Percentiles rank a stretch among this genome's conserved stretches.
Evolutionary conservation across 2,113 vertebrate genomes (phyloP).

Genomic region (Oostethus manadensis): DNA sequence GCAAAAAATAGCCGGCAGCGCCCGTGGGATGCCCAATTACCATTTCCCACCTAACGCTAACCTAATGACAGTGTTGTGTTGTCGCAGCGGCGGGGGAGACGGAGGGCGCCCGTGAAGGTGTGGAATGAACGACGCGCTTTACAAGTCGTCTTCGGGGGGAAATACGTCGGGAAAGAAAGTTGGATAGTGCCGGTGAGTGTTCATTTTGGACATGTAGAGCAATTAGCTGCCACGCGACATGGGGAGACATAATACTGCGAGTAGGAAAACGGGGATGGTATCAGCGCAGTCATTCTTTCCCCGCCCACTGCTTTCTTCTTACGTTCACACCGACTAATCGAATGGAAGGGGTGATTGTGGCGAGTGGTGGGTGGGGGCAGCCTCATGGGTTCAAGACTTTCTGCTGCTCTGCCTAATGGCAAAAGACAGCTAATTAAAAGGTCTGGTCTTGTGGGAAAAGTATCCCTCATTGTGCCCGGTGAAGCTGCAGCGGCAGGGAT

Average conservation of each 20-base stretch:
- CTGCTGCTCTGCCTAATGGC: constrained; percentile 33
- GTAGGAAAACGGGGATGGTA: constrained; percentile 39
- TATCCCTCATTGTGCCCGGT: constrained; percentile 30
- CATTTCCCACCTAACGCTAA: neutral
- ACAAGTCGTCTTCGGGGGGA: neutral
- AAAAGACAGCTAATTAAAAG: constrained; percentile 60
- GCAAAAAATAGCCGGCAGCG: neutral
- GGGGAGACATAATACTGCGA: constrained; percentile 18
- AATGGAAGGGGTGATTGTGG: neutral
- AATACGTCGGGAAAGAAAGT: neutral
- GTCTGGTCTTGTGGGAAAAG: constrained; percentile 41
- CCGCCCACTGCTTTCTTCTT: constrained; percentile 12
- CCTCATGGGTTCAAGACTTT: constrained; percentile 25
- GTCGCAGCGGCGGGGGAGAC: neutral
- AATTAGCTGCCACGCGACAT: constrained; percentile 37
- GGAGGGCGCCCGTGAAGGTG: neutral
- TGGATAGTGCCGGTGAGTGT: neutral
- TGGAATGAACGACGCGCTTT: neutral
- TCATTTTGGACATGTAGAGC: constrained; percentile 44
- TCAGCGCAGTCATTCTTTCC: constrained; percentile 4
- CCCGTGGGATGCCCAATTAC: constrained; percentile 1
- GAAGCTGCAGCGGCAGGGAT: constrained; percentile 17
- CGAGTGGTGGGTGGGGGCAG: constrained; percentile 8
- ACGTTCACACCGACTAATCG: neutral
- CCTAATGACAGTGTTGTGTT: constrained; percentile 1